Base-by-base conservation (phyloP, 1,140 invertebrate genomes). In the Choristoneura fumiferana region DNA sequence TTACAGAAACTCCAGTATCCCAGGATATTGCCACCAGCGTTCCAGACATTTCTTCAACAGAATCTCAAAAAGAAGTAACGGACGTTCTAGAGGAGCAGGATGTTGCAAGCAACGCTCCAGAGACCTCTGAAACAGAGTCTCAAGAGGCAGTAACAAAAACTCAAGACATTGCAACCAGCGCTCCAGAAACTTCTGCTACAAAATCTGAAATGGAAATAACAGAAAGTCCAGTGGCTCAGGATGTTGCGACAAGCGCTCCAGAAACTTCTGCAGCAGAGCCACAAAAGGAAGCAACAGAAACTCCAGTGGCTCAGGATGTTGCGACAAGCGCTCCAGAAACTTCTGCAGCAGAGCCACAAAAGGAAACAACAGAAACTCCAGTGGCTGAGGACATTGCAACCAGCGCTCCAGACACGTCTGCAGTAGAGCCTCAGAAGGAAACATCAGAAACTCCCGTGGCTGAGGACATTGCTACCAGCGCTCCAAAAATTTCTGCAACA, bases 1-100 rank as follows among this genome's bases (percentile, higher is more conserved):
- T 33, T 10, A 55, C 58, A 39, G 71, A 66, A 38, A 61, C 65
- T 57, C 34, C 61, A 65, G 60, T 57, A 13, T 38, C n/a, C 68
- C 58, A 15, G 9, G 40, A 43, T 13, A 13, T 14, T 13, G 40
- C 13, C n/a, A 43, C 40, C n/a, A 14, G 8, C 2, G 13, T 15
- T 14, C 40, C 40, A 13, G 13, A 13, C 8, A 18, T 15, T 13
- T 18, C 40, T 40, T 12, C 37, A 38, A 36, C 18, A 1, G 43
- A 39, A 52, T 12, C 43, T 22, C 43, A 49, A 29, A 49, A 43
- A n/a, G 40, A 43, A 18, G 15, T 43, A 3, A 43, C 39, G 18
- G 39, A 43, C 10, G 39, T 14, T 17, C 15, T 17, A 17, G 15
- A 18, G 39, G 15, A 17, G 18, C 39, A n/a, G n/a, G n/a, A n/a